Conservation (phyloP, 2,797 vertebrate species). For the Darevskia mixta region DNA sequence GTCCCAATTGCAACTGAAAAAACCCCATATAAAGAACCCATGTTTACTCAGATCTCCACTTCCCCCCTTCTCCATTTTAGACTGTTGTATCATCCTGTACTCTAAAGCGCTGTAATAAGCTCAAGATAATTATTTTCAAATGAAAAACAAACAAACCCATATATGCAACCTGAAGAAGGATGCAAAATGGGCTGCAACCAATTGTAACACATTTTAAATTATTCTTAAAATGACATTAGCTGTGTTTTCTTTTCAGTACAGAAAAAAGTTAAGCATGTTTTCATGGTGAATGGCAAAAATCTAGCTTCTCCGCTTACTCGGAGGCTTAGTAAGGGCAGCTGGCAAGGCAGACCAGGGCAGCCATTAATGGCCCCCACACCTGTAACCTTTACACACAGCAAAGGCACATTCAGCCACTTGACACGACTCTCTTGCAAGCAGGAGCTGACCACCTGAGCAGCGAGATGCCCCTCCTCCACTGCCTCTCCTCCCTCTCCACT, state of each 20-base stretch:
- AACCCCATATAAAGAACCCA: too few relatives aligned
- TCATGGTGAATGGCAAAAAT: not conserved
- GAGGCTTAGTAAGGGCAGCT: not conserved
- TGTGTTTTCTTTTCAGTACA: not conserved
- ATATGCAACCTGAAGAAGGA: too few relatives aligned
- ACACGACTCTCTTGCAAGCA: not conserved
- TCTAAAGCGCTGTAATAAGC: not conserved
- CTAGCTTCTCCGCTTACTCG: not conserved
- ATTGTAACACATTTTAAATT: not conserved
- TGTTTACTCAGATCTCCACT: too few relatives aligned
- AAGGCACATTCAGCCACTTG: too few relatives aligned
- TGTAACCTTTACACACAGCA: not conserved
- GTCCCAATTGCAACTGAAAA: too few relatives aligned
- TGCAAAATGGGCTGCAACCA: not conserved
- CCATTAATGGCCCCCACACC: not conserved
- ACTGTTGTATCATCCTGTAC: too few relatives aligned
- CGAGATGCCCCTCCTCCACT: too few relatives aligned
- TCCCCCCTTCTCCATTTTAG: too few relatives aligned
- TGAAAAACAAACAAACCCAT: not conserved
- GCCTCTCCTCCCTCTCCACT: too few relatives aligned
- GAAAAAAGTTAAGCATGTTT: not conserved
- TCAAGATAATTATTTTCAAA: not conserved
- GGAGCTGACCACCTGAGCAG: not conserved
- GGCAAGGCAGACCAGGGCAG: not conserved
- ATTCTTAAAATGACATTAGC: not conserved